Evolutionary conservation across 1,140 invertebrate species (phyloP), one percentile per base, ranked within the genome.

Genomic region (Nomia melanderi): DNA sequence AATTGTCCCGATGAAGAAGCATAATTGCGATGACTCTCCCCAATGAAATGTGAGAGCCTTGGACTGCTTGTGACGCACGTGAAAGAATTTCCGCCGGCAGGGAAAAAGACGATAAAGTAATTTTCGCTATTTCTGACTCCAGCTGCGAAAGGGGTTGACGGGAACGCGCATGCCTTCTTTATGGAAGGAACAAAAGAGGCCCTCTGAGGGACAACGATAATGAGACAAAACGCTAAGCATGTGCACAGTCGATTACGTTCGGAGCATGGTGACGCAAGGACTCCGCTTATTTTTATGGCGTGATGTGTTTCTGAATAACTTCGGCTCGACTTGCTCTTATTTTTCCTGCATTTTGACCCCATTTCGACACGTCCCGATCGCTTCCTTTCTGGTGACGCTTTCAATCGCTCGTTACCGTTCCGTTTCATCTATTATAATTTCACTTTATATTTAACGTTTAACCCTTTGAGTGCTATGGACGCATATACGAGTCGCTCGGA

Each of bases 191-290:
- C 77, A 82, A 82, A 82, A 72, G 57, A 39, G 25, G 20, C 23
- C 11, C 31, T 25, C 36, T 44, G n/a, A 23, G 31, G 65, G 41
- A 31, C 60, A 23, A 78, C 65, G 78, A 77, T 78, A 81, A 64
- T 77, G 59, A 79, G 84, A 57, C 78, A 76, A 65, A 77, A 57
- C 64, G 41, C 74, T 41, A 79, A 60, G 79, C 67, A 54, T 77
- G 75, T 74, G 57, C 79, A 77, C 72, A 76, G 78, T 77, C 76
- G 78, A 83, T 77, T 79, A 86, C 81, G 74, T 82, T 88, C 83
- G 72, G 83, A 79, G 66, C 79, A 44, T n/a, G 63, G 53, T 78
- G 75, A 83, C 63, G 81, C 73, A 72, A 83, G 79, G 56, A 50
- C n/a, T 64, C n/a, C 62, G 78, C 74, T 76, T 78, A 81, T 78